These are phyloP conservation scores for Latheticus oryzae DNA, from an alignment of 2,888 invertebrate genomes.

Conservation along the genomic window DNA sequence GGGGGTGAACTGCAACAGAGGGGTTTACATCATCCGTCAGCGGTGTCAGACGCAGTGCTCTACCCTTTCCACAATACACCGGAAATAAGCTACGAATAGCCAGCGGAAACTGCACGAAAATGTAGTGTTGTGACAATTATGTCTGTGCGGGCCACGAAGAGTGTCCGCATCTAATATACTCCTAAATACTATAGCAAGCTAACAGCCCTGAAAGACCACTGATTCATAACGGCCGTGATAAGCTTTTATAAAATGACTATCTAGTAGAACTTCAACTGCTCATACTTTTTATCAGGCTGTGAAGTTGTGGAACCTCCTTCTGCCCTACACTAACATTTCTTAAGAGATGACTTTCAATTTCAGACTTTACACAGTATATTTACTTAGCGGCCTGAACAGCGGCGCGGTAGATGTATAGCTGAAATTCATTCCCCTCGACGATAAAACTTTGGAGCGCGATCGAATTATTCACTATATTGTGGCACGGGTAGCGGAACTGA, in stretches of 20 bases:
- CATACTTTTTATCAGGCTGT: slow-evolving; percentile 55
- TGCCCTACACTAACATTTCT: slow-evolving; percentile 58
- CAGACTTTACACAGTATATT: slow-evolving; percentile 64
- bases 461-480: slow-evolving; percentile 64
- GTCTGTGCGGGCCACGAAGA: slow-evolving; percentile 36
- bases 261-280: slow-evolving; percentile 54
- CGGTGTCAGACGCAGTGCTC: slow-evolving; percentile 46
- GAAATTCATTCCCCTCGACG: slow-evolving; percentile 60
- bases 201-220: slow-evolving; percentile 46
- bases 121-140: slow-evolving; percentile 49
- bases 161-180: slow-evolving; percentile 13
- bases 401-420: slow-evolving; percentile 54
- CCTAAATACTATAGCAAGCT: slow-evolving; percentile 9
- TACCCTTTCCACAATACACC: slow-evolving; percentile 47
- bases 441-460: slow-evolving; percentile 63
- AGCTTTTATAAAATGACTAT: slow-evolving; percentile 52
- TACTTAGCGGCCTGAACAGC: slow-evolving; percentile 57
- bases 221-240: slow-evolving; percentile 55
- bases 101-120: slow-evolving; percentile 49
- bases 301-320: slow-evolving; percentile 47
- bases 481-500: slow-evolving; percentile 58
- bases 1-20: slow-evolving; percentile 82
- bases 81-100: slow-evolving; percentile 52
- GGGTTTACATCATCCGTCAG: slow-evolving; percentile 50
- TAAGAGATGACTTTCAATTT: slow-evolving; percentile 64